Percentiles rank a stretch among this genome's conserved stretches.
Conservation (phyloP, 2,888 invertebrate genomes). For the Pseudanteris insignis region DNA sequence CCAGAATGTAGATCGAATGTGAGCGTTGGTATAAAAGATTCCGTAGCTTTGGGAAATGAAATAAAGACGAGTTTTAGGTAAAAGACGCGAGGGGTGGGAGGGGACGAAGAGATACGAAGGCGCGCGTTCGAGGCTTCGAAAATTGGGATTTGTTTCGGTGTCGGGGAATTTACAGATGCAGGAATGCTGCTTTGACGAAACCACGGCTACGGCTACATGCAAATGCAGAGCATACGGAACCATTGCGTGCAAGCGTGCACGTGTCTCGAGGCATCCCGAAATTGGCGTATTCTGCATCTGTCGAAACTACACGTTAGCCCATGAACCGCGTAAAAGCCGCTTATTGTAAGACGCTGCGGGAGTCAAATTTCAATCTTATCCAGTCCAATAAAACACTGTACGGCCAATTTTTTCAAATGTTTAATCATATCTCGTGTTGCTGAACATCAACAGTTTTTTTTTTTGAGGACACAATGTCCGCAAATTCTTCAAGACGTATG, state of each 20-base stretch:
- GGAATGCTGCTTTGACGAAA: no score
- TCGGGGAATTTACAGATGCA: no score
- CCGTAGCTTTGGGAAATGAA: no score
- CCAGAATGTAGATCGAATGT: no score
- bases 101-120: no score
- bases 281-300: slow-evolving; percentile 36
- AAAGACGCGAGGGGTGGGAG: no score
- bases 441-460: slow-evolving; percentile 23
- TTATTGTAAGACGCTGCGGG: slow-evolving; percentile 37
- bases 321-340: slow-evolving; percentile 29
- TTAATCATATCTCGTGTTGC: slow-evolving; percentile 8
- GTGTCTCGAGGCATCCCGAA: slow-evolving; percentile 39
- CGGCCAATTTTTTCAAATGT: slow-evolving; percentile 24
- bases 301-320: slow-evolving; percentile 39
- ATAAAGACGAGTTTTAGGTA: no score
- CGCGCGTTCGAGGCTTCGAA: no score
- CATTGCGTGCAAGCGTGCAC: slow-evolving; percentile 39
- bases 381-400: slow-evolving; percentile 8
- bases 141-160: no score
- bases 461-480: slow-evolving; percentile 3
- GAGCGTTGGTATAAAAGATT: no score
- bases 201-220: slow-evolving; percentile 11
- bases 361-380: slow-evolving; percentile 35
- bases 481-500: not conserved
- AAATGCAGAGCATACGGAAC: slow-evolving; percentile 25